These are phyloP conservation scores for Colistium nudipinnis DNA, from an alignment of 2,113 vertebrate species.

Conservation along the genomic window DNA sequence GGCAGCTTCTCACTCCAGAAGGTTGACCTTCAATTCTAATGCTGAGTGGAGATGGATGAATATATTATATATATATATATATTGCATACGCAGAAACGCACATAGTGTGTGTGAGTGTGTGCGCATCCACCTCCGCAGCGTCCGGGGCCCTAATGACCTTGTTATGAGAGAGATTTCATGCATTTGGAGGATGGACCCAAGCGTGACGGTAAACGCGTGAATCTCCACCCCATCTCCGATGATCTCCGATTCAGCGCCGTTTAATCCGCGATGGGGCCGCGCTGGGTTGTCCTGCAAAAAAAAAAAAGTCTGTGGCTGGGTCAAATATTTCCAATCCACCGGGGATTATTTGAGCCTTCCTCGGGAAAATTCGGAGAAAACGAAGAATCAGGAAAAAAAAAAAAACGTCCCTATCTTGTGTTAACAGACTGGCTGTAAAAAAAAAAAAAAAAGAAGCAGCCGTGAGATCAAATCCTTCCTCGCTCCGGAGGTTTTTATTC, in stretches of 20 bases:
- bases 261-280: conserved; percentile 60
- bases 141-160: conserved; percentile 54
- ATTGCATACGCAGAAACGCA: conserved; percentile 5
- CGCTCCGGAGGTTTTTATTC: conserved; percentile 47
- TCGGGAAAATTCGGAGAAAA: not conserved
- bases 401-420: conserved; percentile 50
- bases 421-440: conserved; percentile 60
- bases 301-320: conserved; percentile 44
- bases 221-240: conserved; percentile 48
- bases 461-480: conserved; percentile 12
- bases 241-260: conserved; percentile 53
- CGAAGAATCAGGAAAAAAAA: too few species aligned
- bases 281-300: conserved; percentile 41
- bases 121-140: not conserved
- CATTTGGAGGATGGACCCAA: conserved; percentile 51
- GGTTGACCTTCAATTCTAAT: conserved; percentile 62
- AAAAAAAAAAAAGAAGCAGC: conserved; percentile 39
- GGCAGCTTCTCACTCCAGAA: conserved; percentile 45
- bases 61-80: conserved; percentile 38
- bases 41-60: conserved; percentile 59
- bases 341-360: conserved; percentile 62
- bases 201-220: conserved; percentile 50
- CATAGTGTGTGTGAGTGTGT: too few species aligned
- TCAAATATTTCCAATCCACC: conserved; percentile 51
- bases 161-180: conserved; percentile 50